Conservation (phyloP, 2,113 vertebrate genomes). For the Perognathus longimembris region DNA sequence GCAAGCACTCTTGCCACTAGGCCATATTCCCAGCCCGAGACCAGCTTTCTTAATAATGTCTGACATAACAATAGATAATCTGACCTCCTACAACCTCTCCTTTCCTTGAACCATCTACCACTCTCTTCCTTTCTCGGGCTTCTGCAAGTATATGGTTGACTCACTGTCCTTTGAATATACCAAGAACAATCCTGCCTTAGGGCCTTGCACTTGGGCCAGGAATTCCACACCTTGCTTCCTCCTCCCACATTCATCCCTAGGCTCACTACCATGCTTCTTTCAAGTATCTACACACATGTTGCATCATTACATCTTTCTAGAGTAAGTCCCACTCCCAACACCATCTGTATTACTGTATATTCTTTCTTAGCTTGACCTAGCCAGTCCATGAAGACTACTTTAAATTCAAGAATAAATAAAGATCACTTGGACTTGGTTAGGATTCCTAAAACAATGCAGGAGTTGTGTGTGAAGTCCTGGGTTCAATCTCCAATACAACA, state of each 20-base stretch:
- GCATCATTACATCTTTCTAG: neutral
- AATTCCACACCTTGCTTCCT: neutral
- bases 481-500: neutral
- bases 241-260: neutral
- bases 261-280: neutral
- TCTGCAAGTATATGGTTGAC: neutral
- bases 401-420: neutral
- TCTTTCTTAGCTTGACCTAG: neutral
- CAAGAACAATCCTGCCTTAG: neutral
- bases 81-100: neutral
- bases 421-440: neutral
- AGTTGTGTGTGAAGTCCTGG: neutral
- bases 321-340: neutral
- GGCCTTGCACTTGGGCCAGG: neutral
- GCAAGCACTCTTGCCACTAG: too few species aligned
- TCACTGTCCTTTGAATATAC: neutral
- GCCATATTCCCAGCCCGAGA: too few species aligned
- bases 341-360: neutral
- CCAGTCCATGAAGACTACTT: neutral
- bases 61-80: neutral
- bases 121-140: neutral
- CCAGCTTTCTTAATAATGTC: neutral
- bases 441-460: neutral
- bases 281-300: neutral
- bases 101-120: neutral